Conservation (phyloP, 1,140 invertebrate species). For the Drosophila suzukii region DNA sequence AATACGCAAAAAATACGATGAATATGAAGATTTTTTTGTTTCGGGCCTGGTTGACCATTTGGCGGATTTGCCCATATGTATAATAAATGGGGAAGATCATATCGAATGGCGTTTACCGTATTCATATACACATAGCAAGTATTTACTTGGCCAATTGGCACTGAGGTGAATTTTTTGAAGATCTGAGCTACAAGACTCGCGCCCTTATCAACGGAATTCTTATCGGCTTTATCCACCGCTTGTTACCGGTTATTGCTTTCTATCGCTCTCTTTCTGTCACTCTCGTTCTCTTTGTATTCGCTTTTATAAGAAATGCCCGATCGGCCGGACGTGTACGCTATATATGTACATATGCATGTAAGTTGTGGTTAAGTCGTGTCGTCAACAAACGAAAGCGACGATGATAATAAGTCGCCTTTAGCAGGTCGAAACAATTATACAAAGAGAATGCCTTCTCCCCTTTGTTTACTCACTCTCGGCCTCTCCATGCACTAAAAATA, state of each 20-base stretch:
- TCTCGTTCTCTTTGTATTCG: conserved; percentile 11
- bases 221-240: conserved; percentile 4
- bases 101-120: no score
- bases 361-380: conserved; percentile 42
- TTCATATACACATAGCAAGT: neutral
- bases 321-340: conserved; percentile 7
- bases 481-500: neutral
- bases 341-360: neutral
- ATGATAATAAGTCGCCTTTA: conserved; percentile 44
- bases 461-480: neutral
- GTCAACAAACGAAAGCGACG: conserved; percentile 42
- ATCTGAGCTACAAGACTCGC: neutral
- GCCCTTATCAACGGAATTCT: conserved; percentile 12
- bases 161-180: conserved; percentile 2
- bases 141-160: conserved; percentile 16
- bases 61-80: no score
- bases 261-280: conserved; percentile 13
- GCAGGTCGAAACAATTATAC: conserved; percentile 45
- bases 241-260: conserved; percentile 7
- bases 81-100: no score
- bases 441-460: conserved; percentile 27
- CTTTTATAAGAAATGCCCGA: conserved; percentile 31
- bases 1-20: no score
- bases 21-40: no score
- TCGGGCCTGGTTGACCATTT: no score